Conservation (phyloP, 2,888 invertebrate species). For the Aromia moschata region DNA sequence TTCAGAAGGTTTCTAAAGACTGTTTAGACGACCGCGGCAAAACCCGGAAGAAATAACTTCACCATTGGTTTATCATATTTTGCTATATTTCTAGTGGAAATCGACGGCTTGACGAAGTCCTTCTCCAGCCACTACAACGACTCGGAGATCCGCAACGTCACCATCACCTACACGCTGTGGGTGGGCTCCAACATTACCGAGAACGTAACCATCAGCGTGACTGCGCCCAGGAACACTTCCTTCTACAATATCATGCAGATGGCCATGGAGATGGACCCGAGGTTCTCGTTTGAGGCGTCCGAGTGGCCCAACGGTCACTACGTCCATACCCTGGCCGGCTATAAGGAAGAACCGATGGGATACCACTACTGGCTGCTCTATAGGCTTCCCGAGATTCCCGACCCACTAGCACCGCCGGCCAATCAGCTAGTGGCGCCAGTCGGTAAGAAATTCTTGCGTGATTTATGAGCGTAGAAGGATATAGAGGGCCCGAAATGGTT, state of each 20-base stretch:
- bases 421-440: constrained; percentile 89
- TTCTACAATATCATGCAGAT: constrained; percentile 76
- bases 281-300: constrained; percentile 71
- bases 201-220: constrained; percentile 79
- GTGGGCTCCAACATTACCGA: constrained; percentile 87
- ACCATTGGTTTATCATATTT: no score
- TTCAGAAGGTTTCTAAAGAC: no score
- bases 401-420: constrained; percentile 82
- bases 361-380: constrained; percentile 92
- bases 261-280: constrained; percentile 81
- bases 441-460: no score
- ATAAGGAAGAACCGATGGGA: constrained; percentile 82
- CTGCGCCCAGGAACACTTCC: constrained; percentile 76
- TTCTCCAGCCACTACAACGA: constrained; percentile 64
- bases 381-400: constrained; percentile 81
- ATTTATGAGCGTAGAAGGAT: no score
- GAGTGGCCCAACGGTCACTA: constrained; percentile 95
- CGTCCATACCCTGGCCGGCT: constrained; percentile 85
- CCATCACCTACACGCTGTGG: constrained; percentile 88
- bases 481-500: background rate
- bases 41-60: no score
- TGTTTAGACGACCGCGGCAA: no score
- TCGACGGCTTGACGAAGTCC: constrained; percentile 58
- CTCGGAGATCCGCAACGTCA: constrained; percentile 74
- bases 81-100: constrained; percentile 59